These are phyloP conservation scores for Peromyscus polionotus DNA, from an alignment of 2,113 vertebrate genomes.

Conservation along the genomic window DNA sequence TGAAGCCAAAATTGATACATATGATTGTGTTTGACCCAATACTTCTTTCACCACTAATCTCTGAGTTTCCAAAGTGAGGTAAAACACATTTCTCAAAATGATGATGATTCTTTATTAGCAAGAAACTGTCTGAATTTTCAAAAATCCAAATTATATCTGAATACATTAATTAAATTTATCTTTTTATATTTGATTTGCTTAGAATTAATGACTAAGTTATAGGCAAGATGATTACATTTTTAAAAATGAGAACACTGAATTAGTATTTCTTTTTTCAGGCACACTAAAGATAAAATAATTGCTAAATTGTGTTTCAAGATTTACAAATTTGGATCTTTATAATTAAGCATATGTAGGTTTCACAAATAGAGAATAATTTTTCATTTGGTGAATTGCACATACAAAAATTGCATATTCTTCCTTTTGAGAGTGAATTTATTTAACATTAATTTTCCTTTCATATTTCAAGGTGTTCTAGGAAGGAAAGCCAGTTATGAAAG, in stretches of 20 bases:
- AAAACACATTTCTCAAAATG: background rate
- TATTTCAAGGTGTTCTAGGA: background rate
- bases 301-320: background rate
- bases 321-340: background rate
- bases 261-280: background rate
- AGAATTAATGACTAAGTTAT: background rate
- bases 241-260: background rate
- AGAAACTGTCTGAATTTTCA: background rate
- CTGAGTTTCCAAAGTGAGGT: background rate
- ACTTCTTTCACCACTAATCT: background rate
- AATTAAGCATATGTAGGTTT: background rate
- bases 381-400: background rate
- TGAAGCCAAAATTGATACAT: background rate
- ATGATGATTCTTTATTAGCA: background rate
- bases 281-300: conserved; percentile 12
- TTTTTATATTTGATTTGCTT: background rate
- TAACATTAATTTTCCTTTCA: background rate
- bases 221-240: background rate
- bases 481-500: background rate
- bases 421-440: background rate
- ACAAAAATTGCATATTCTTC: background rate
- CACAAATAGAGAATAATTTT: background rate
- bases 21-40: background rate
- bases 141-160: background rate
- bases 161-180: background rate